phyloP scores from a whole-genome alignment of 2,113 vertebrate genomes.

The Capra hircus region DNA sequence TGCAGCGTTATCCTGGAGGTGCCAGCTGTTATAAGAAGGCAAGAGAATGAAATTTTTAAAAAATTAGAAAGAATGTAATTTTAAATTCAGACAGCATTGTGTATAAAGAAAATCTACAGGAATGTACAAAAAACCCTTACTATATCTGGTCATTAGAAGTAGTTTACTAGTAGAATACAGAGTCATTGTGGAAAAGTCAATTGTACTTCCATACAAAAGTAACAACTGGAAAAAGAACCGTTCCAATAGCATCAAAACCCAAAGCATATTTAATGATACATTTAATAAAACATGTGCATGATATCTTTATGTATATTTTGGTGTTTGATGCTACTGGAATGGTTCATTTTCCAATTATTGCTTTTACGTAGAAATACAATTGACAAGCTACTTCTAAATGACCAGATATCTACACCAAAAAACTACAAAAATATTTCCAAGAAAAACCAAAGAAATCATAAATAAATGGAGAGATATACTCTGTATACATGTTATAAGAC shows the following conservation, averaged over 20 bases:
- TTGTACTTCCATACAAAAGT: not conserved
- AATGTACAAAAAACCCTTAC: not conserved
- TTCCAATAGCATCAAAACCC: not conserved
- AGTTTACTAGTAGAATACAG: not conserved
- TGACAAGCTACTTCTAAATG: not conserved
- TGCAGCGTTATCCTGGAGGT: not conserved
- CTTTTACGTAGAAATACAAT: not conserved
- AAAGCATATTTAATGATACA: not conserved
- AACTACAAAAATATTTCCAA: not conserved
- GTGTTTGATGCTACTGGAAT: not conserved
- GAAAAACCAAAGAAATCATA: not conserved
- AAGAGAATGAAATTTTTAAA: not conserved
- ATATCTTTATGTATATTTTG: not conserved
- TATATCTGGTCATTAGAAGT: not conserved
- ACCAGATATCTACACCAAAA: not conserved
- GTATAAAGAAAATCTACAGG: not conserved
- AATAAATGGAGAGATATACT: not conserved
- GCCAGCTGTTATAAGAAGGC: not conserved
- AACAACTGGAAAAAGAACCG: not conserved
- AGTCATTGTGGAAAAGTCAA: not conserved
- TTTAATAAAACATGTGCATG: not conserved
- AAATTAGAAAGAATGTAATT: not conserved
- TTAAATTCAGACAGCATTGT: not conserved
- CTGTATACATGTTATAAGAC: not conserved
- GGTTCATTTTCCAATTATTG: not conserved